Evolutionary conservation across 1,140 invertebrate genomes (phyloP).

Genomic region (Caenorhabditis remanei): DNA sequence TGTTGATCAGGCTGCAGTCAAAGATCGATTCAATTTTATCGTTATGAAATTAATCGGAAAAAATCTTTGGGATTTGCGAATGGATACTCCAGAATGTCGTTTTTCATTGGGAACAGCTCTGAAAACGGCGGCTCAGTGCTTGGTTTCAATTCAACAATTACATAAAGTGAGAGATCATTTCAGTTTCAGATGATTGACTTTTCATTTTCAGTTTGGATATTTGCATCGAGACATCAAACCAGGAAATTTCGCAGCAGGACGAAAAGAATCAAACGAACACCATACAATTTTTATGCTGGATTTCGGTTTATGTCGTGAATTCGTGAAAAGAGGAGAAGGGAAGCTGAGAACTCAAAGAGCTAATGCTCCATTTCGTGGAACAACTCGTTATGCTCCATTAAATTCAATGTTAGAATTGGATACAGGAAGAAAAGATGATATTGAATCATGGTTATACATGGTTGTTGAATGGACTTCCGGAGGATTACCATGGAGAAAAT

Average conservation of each 20-base stretch:
- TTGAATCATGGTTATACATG: constrained; percentile 67
- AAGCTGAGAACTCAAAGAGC: constrained; percentile 54
- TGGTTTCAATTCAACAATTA: constrained; percentile 63
- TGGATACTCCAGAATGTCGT: constrained; percentile 55
- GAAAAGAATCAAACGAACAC: constrained; percentile 58
- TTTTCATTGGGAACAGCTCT: constrained; percentile 63
- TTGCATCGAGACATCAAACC: constrained; percentile 68
- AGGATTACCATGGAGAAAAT: constrained; percentile 63
- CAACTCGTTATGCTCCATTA: constrained; percentile 64
- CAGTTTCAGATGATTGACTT: neutral
- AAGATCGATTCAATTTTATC: constrained; percentile 61
- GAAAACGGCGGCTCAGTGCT: constrained; percentile 63
- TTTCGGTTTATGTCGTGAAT: constrained; percentile 62
- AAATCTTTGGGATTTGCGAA: constrained; percentile 66
- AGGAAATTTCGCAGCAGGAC: constrained; percentile 65
- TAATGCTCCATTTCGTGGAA: constrained; percentile 61
- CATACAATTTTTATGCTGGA: constrained; percentile 64
- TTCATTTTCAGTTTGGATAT: constrained; percentile 53
- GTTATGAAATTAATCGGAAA: constrained; percentile 63
- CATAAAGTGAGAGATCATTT: constrained; percentile 57
- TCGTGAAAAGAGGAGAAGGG: constrained; percentile 52
- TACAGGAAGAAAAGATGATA: constrained; percentile 65
- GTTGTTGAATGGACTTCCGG: constrained; percentile 67
- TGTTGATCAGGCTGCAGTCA: constrained; percentile 60
- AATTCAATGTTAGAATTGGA: constrained; percentile 60